Percentiles rank a stretch among this genome's conserved stretches.
Evolutionary conservation across 2,888 invertebrate species (phyloP).

Genomic region (Calliscelio sp.): DNA sequence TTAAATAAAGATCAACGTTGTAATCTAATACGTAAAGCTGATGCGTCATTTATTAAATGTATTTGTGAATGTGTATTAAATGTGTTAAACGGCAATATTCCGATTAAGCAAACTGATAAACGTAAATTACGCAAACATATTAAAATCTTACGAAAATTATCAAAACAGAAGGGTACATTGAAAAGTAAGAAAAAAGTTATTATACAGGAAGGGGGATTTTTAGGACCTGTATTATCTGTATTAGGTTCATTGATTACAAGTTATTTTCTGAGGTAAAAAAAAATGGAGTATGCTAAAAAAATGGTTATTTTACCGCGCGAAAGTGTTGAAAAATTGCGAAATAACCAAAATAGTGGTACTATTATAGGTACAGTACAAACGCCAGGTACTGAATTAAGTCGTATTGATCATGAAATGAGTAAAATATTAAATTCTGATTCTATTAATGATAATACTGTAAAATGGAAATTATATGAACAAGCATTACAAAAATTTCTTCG

Average conservation of each 20-base stretch:
- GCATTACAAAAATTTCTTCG: conserved; percentile 27
- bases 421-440: conserved; percentile 54
- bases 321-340: background rate
- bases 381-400: conserved; percentile 29
- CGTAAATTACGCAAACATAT: conserved; percentile 1
- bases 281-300: background rate
- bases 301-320: background rate
- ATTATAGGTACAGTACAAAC: conserved; percentile 1
- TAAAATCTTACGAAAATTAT: conserved; percentile 15
- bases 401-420: conserved; percentile 53
- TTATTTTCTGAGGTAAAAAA: background rate
- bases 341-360: background rate
- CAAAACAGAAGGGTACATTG: background rate
- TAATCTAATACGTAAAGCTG: too few relatives aligned
- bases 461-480: conserved; percentile 57
- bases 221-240: background rate
- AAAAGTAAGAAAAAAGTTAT: conserved; percentile 27
- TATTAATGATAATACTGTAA: conserved; percentile 49
- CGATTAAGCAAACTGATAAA: background rate
- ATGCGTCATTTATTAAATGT: background rate
- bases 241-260: background rate
- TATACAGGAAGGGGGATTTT: conserved; percentile 24
- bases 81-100: conserved; percentile 17
- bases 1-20: too few relatives aligned
- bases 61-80: conserved; percentile 39